Base-by-base conservation (phyloP, 2,113 vertebrate species). In the Forbesichthys papilliferus region DNA sequence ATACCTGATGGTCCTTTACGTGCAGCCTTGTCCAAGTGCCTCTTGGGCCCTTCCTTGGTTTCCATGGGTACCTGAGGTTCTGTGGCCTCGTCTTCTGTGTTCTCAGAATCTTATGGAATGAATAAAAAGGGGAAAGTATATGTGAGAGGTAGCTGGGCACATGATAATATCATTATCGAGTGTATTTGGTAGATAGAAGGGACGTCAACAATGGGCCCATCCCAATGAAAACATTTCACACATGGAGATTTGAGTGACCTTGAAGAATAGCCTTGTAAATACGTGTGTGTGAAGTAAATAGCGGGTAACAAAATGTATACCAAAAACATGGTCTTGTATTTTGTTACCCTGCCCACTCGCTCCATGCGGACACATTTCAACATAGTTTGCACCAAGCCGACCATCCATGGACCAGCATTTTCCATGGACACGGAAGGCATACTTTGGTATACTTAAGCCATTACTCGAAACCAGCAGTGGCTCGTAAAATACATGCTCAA, bases 61-160 rank as follows among this genome's bases (percentile, higher is more conserved):
- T 94, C 95, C 85, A 95, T 93, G 36, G 70, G 62, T 42, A 59
- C 62, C 85, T 90, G 90, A 61, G 95, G 94, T 64, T 98, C 96
- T 1, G 94, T 94, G 87, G 95, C 94, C 88, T 99, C 98, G 91
- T 99, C 98, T 83, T 98, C 97, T 34, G 95, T 97, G 3, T 92
- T 95, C 94, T 98, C 98, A 80, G 97, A 98, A 95, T 98, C 98
- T 98, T 67, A 53, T 78, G 79, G 9, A 6, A 27, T 68, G 3
- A 49, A 48, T 9, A 52, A 11, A 12, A 60, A 58, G 51, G 0
- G 54, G 73, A 74, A 66, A 56, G 70, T 34, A 64, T 0, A 16
- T 1, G 47, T 8, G 14, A 66, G 54, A 51, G 10, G 61, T 53
- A 55, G 33, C 5, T 13, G 14, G 42, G 33, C 9, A 36, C 13